phyloP scores from a whole-genome alignment of 2,797 vertebrate genomes.

The Chanos chanos region DNA sequence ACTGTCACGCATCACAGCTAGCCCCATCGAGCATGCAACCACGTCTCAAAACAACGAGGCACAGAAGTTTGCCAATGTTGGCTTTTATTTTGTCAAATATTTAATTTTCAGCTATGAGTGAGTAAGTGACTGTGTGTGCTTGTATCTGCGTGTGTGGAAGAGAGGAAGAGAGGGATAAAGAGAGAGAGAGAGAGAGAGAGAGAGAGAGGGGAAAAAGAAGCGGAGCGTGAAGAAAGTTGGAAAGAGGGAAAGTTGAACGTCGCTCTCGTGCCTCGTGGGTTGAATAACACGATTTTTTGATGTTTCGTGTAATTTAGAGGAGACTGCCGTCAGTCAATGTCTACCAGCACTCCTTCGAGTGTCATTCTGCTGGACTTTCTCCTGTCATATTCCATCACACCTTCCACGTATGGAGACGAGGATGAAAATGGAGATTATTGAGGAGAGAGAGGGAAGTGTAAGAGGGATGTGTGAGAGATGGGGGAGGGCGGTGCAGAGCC shows the following conservation, averaged over 20 bases:
- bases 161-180: neutral
- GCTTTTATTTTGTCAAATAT: conserved; percentile 12
- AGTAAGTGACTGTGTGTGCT: neutral
- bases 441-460: conserved; percentile 26
- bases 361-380: conserved; percentile 31
- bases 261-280: conserved; percentile 50
- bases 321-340: conserved; percentile 65
- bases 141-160: neutral
- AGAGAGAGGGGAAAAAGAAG: neutral
- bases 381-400: conserved; percentile 36
- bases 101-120: neutral
- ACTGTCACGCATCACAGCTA: conserved; percentile 48
- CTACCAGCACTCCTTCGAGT: conserved; percentile 43
- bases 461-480: conserved; percentile 2
- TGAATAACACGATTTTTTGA: conserved; percentile 60
- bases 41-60: conserved; percentile 45
- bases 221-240: neutral
- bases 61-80: conserved; percentile 37
- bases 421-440: conserved; percentile 39
- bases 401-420: conserved; percentile 18
- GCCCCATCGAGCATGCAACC: neutral
- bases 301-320: conserved; percentile 62
- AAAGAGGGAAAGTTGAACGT: conserved; percentile 45
- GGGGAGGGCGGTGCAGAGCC: too few relatives aligned
- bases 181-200: conserved; percentile 19